Conservation (phyloP, 2,888 invertebrate genomes). For the Gonocerus acuteangulatus region DNA sequence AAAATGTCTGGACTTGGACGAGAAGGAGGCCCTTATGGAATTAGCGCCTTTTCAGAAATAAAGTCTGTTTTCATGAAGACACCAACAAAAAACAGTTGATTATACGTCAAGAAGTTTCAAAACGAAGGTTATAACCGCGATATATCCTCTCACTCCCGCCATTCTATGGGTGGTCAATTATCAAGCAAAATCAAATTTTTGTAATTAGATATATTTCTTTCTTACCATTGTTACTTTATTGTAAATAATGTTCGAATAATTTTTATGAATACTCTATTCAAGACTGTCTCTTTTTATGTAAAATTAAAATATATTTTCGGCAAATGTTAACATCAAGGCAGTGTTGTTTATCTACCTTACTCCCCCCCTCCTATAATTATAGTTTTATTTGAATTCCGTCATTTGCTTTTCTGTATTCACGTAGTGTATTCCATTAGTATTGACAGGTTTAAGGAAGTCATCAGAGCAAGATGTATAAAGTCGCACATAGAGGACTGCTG, state of each 20-base stretch:
- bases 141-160: neutral
- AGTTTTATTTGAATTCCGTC: constrained; percentile 1
- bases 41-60: constrained; percentile 88
- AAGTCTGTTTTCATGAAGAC: constrained; percentile 77
- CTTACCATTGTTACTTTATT: neutral
- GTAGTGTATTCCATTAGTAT: no score
- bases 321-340: no score
- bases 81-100: constrained; percentile 66
- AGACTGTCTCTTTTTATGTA: no score
- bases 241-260: no score
- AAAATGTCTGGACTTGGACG: constrained; percentile 94
- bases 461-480: neutral
- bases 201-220: neutral
- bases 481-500: constrained; percentile 2
- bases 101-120: constrained; percentile 7
- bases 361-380: neutral
- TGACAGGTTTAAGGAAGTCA: neutral
- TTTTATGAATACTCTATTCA: no score
- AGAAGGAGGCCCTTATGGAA: constrained; percentile 88
- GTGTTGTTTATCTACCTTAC: neutral
- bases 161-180: neutral
- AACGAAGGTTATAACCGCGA: neutral
- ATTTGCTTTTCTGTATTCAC: no score
- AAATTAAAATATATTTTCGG: no score
- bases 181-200: neutral